phyloP scores from a whole-genome alignment of 1,140 invertebrate genomes.

The Periplaneta americana region DNA sequence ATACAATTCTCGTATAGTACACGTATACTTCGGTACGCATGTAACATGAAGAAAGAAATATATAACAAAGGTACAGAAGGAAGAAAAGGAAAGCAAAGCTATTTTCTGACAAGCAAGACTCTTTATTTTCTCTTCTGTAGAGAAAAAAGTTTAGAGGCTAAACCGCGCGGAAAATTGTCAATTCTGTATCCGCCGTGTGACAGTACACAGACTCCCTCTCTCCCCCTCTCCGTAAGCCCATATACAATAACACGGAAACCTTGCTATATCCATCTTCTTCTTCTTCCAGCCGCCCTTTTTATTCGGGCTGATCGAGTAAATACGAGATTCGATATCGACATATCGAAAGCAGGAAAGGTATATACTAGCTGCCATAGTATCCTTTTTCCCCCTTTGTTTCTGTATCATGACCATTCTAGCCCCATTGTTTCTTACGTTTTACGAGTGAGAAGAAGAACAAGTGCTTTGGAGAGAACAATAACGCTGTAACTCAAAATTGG shows the following conservation, averaged over 20 bases:
- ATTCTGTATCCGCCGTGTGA: constrained; percentile 4
- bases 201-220: background rate
- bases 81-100: constrained; percentile 8
- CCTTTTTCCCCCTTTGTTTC: too few species aligned
- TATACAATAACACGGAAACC: background rate
- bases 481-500: background rate
- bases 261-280: background rate
- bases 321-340: background rate
- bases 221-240: background rate
- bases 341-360: background rate
- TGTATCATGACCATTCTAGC: background rate
- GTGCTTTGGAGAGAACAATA: background rate
- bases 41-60: background rate
- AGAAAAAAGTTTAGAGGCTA: constrained; percentile 11
- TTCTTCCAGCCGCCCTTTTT: background rate
- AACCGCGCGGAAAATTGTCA: constrained; percentile 12
- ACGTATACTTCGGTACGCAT: background rate
- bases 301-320: background rate
- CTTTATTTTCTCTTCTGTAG: constrained; percentile 6
- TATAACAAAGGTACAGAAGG: background rate
- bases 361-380: background rate
- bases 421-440: background rate
- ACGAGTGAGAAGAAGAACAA: background rate
- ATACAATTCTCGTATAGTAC: background rate
- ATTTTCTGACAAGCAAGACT: constrained; percentile 12